Conservation (phyloP, 2,797 vertebrate genomes). For the Harpia harpyja region DNA sequence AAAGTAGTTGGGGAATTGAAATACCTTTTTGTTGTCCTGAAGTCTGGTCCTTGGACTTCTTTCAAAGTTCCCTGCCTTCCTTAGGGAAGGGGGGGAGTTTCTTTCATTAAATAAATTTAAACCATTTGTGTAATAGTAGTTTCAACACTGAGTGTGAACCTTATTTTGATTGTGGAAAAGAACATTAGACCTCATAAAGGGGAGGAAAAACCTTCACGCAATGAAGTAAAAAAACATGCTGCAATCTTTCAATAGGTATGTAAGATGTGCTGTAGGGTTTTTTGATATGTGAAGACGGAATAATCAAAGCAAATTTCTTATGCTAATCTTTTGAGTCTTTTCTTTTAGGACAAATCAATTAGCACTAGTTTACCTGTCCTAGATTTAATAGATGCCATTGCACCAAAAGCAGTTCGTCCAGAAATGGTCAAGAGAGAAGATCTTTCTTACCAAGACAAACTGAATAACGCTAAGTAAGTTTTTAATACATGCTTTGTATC, state of each 20-base stretch:
- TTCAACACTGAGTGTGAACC: neutral
- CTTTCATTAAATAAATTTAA: neutral
- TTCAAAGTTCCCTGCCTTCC: neutral
- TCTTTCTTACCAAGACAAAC: conserved; percentile 76
- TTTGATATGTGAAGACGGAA: neutral
- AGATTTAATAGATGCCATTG: conserved; percentile 91
- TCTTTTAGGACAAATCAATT: conserved; percentile 87
- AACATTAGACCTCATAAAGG: neutral
- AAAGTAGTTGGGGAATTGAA: neutral
- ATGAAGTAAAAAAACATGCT: neutral
- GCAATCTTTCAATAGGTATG: neutral
- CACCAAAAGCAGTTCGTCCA: conserved; percentile 84
- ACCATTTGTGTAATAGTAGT: neutral
- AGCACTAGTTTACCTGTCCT: conserved; percentile 94
- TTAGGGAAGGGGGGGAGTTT: neutral
- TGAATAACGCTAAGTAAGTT: conserved; percentile 88
- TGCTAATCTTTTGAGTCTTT: conserved; percentile 20
- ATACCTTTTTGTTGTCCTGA: neutral
- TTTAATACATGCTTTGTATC: neutral
- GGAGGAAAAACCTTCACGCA: neutral
- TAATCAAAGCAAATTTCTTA: neutral
- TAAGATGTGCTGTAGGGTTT: neutral
- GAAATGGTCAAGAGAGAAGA: conserved; percentile 87
- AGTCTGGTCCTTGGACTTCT: neutral
- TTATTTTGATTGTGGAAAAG: neutral